These are phyloP conservation scores for Dasyornis broadbenti DNA, from an alignment of 2,113 vertebrate genomes.

Conservation along the genomic window DNA sequence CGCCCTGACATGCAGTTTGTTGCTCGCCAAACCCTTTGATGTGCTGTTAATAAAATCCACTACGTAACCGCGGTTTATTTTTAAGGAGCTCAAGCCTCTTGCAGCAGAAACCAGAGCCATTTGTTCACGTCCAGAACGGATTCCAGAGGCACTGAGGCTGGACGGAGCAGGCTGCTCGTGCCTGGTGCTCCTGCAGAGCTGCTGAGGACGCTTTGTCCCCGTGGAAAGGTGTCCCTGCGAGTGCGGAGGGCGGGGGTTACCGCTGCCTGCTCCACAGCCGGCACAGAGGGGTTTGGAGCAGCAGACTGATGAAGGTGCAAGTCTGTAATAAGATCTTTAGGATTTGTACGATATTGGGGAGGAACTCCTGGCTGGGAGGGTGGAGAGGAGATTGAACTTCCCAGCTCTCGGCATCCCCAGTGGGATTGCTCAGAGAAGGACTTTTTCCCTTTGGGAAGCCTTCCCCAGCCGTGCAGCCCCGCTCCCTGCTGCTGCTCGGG, in stretches of 20 bases:
- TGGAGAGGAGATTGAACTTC: no score
- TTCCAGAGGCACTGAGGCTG: not conserved
- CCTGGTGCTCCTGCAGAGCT: not conserved
- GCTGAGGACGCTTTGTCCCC: not conserved
- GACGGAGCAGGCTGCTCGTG: not conserved
- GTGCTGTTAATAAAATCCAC: not conserved
- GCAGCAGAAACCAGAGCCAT: not conserved
- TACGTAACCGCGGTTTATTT: not conserved
- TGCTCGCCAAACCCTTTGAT: not conserved
- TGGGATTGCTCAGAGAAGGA: not conserved
- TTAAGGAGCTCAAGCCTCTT: not conserved
- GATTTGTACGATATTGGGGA: no score
- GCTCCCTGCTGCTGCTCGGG: not conserved
- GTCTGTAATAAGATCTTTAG: no score
- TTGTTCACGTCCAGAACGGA: not conserved
- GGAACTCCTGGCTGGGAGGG: no score
- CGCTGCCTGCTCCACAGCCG: not conserved
- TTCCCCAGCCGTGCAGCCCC: not conserved
- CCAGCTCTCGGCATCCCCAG: not conserved
- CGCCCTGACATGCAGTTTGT: not conserved
- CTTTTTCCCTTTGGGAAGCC: not conserved
- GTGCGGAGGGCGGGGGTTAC: not conserved
- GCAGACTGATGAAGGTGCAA: no score
- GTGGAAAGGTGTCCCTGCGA: not conserved
- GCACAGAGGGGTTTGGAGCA: not conserved